These are phyloP conservation scores for Halyomorpha halys DNA, from an alignment of 1,140 invertebrate genomes.

Conservation along the genomic window DNA sequence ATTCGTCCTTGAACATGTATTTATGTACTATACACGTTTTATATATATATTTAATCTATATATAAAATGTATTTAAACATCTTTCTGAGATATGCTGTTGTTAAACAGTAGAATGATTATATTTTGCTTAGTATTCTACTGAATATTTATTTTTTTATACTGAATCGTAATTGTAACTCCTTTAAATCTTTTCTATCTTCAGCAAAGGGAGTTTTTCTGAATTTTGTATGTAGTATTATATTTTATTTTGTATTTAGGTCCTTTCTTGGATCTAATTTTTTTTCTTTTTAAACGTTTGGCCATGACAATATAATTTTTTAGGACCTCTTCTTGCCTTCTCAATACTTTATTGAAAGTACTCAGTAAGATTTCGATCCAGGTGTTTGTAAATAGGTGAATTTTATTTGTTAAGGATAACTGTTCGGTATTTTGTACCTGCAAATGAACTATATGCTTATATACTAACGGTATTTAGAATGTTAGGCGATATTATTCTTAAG, in stretches of 20 bases:
- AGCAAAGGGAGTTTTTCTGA: too few species aligned
- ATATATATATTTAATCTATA: too few species aligned
- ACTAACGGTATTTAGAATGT: constrained; percentile 3
- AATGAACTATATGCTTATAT: background rate
- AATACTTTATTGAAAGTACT: background rate
- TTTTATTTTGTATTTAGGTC: background rate
- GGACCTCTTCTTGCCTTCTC: constrained; percentile 8
- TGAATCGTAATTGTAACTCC: background rate
- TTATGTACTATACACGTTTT: background rate
- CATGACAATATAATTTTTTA: constrained; percentile 16
- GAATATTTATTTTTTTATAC: constrained; percentile 16
- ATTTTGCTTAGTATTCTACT: constrained; percentile 15
- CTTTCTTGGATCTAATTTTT: constrained; percentile 2
- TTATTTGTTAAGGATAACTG: constrained; percentile 13
- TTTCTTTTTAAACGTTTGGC: background rate
- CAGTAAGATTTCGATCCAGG: background rate
- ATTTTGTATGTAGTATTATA: too few species aligned
- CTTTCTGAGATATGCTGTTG: background rate
- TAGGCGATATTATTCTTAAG: constrained; percentile 9
- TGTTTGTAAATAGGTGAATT: constrained; percentile 10
- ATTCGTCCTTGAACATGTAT: constrained; percentile 11
- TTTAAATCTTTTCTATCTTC: too few species aligned
- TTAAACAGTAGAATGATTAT: constrained; percentile 6
- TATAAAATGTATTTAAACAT: too few species aligned
- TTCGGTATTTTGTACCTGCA: constrained; percentile 17